Percentiles rank a stretch among this genome's conserved stretches.
Conservation (phyloP, 1,140 invertebrate species). For the Eulimnadia texana region DNA sequence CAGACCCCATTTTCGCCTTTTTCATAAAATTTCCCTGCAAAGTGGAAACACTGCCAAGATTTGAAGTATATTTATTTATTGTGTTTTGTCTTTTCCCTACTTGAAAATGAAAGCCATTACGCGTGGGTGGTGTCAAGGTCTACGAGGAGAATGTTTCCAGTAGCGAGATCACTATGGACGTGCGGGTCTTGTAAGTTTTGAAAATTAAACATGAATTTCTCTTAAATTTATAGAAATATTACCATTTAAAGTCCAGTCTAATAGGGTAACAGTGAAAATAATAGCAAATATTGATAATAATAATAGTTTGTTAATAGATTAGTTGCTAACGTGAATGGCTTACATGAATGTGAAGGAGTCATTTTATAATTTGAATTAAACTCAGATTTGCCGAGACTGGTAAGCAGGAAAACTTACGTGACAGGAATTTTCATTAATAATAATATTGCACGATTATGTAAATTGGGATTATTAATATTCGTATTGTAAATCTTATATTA, state of each 20-base stretch:
- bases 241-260: background rate
- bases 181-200: slow-evolving; percentile 69
- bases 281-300: no score
- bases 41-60: no score
- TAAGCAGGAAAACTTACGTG: no score
- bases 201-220: background rate
- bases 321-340: slow-evolving; percentile 5
- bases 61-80: no score
- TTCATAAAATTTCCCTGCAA: no score
- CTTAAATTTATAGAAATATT: background rate
- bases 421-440: no score
- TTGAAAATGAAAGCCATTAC: slow-evolving; percentile 52
- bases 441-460: no score
- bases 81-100: slow-evolving; percentile 14
- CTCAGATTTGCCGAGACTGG: no score
- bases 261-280: background rate
- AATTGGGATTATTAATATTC: no score
- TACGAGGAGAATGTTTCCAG: slow-evolving; percentile 84
- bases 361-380: no score
- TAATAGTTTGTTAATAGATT: background rate
- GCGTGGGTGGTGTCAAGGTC: slow-evolving; percentile 85
- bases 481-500: no score
- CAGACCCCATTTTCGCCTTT: no score
- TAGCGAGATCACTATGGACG: slow-evolving; percentile 90
- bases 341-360: slow-evolving; percentile 15